phyloP scores from a whole-genome alignment of 2,797 vertebrate genomes.

The Botia almorhae region DNA sequence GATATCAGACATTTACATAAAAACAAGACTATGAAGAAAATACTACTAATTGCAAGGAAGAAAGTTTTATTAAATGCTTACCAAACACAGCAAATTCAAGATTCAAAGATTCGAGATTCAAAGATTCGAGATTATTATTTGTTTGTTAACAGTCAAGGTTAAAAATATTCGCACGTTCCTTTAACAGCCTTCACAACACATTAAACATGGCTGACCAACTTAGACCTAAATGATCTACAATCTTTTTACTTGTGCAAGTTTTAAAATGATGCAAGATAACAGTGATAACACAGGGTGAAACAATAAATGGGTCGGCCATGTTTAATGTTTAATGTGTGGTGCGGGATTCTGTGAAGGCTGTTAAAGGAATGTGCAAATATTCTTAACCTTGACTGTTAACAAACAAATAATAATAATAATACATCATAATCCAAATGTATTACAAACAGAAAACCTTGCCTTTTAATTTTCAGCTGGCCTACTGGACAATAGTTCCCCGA shows the following conservation, averaged over 20 bases:
- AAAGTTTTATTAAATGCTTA: background rate
- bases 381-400: constrained; percentile 3
- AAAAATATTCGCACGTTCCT: too few relatives aligned
- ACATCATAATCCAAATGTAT: background rate
- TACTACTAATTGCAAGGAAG: too few relatives aligned
- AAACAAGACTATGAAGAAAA: too few relatives aligned
- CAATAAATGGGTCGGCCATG: too few relatives aligned
- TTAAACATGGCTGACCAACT: too few relatives aligned
- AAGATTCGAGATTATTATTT: too few relatives aligned
- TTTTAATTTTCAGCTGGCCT: background rate
- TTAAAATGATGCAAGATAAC: background rate
- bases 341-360: background rate
- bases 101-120: too few relatives aligned
- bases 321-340: background rate
- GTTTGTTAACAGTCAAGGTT: too few relatives aligned
- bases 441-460: background rate
- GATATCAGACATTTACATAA: too few relatives aligned
- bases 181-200: too few relatives aligned
- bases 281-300: background rate
- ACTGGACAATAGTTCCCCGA: constrained; percentile 2
- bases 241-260: too few relatives aligned
- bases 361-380: constrained; percentile 18
- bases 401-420: background rate
- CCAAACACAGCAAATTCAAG: background rate
- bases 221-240: background rate